These are phyloP conservation scores for Abrostola tripartita DNA, from an alignment of 2,888 invertebrate genomes.

Conservation along the genomic window DNA sequence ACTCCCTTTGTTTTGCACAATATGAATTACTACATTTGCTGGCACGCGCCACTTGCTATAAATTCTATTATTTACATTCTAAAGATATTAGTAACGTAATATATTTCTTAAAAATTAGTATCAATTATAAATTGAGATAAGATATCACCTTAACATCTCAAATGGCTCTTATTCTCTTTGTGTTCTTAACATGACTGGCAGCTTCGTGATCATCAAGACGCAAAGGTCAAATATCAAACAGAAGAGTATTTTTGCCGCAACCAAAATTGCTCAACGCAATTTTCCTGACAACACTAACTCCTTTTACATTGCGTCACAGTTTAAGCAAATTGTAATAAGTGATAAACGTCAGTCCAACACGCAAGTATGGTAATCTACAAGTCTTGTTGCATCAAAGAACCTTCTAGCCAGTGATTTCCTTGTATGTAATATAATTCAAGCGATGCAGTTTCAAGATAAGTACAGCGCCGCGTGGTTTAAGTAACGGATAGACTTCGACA, in stretches of 20 bases:
- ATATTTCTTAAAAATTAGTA: neutral
- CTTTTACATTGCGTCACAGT: constrained; percentile 36
- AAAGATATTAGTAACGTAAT: neutral
- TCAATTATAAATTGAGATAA: constrained; percentile 20
- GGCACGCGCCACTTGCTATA: constrained; percentile 9
- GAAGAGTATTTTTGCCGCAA: constrained; percentile 17
- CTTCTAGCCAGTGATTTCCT: constrained; percentile 15
- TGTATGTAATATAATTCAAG: constrained; percentile 11
- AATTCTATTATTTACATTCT: neutral
- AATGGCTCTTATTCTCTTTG: constrained; percentile 39
- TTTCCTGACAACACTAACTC: constrained; percentile 24
- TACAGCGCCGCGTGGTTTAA: constrained; percentile 1
- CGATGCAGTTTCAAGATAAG: constrained; percentile 1
- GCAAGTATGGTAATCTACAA: constrained; percentile 31
- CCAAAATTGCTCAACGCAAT: constrained; percentile 28
- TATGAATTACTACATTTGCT: constrained; percentile 9
- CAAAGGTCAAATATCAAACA: constrained; percentile 40
- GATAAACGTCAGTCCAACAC: constrained; percentile 36
- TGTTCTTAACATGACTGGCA: constrained; percentile 18
- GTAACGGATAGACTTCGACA: neutral
- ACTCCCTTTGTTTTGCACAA: constrained; percentile 54
- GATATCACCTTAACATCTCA: constrained; percentile 25
- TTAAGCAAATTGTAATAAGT: constrained; percentile 35
- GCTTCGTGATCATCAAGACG: constrained; percentile 39
- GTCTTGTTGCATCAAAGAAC: constrained; percentile 23